Evolutionary conservation across 1,140 invertebrate species (phyloP).

Genomic region (Drosophila lacteicornis): DNA sequence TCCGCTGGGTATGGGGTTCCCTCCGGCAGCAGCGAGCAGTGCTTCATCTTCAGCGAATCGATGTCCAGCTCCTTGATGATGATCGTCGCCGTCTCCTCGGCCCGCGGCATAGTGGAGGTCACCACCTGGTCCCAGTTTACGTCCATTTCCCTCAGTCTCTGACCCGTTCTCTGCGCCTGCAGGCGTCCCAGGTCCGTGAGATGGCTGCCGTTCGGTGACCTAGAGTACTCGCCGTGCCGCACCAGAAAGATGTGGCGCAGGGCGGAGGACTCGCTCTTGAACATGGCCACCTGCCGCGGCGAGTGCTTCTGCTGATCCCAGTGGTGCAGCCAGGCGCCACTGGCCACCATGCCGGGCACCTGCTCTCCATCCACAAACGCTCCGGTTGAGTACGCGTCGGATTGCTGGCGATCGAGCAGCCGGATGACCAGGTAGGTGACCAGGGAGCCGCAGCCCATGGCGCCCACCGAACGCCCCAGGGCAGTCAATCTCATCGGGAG

Average conservation of each 20-base stretch:
- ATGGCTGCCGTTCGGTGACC: conserved; percentile 90
- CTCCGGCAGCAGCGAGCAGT: conserved; percentile 93
- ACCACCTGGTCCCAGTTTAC: conserved; percentile 91
- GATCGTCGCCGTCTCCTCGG: conserved; percentile 94
- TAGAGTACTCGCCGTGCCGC: conserved; percentile 97
- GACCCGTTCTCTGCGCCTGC: conserved; percentile 93
- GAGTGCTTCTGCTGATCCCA: conserved; percentile 91
- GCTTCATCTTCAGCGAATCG: conserved; percentile 86
- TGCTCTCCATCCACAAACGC: background rate
- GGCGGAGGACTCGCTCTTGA: conserved; percentile 88
- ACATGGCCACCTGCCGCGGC: conserved; percentile 16
- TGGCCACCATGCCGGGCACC: background rate
- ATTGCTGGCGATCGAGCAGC: conserved; percentile 27
- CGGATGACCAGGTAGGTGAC: conserved; percentile 40
- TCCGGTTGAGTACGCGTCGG: background rate
- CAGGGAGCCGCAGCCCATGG: conserved; percentile 55
- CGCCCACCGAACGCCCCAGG: conserved; percentile 43
- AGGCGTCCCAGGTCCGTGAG: conserved; percentile 93
- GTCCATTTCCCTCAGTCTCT: conserved; percentile 89
- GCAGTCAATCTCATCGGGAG: conserved; percentile 29
- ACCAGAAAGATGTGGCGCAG: conserved; percentile 94
- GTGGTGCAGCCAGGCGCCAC: conserved; percentile 91
- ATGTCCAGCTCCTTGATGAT: conserved; percentile 86
- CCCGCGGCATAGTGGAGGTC: conserved; percentile 96
- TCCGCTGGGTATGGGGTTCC: conserved; percentile 97